Evolutionary conservation across 2,888 invertebrate genomes (phyloP).

Genomic region (Xestobium rufovillosum): DNA sequence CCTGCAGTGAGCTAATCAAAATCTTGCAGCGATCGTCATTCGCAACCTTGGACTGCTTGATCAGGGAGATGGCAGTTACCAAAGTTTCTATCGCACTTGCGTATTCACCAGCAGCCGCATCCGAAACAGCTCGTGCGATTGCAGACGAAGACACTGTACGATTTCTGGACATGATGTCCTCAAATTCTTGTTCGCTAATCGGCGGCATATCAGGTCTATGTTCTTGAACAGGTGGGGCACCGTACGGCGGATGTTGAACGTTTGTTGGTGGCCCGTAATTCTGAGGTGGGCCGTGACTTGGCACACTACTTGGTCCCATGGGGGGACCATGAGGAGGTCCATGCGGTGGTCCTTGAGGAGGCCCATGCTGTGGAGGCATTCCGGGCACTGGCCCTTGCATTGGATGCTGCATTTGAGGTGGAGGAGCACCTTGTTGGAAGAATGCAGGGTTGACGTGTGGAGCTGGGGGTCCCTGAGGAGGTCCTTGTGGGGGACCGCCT

Average conservation of each 20-base stretch:
- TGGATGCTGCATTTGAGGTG: constrained; percentile 52
- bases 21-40: constrained; percentile 98
- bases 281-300: constrained; percentile 47
- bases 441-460: constrained; percentile 97
- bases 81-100: constrained; percentile 98
- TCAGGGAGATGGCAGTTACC: constrained; percentile 96
- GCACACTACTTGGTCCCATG: constrained; percentile 49
- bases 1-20: constrained; percentile 82
- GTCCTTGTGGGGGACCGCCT: constrained; percentile 46
- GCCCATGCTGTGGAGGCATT: constrained; percentile 61
- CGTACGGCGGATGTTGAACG: constrained; percentile 49
- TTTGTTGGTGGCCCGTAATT: constrained; percentile 48
- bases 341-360: constrained; percentile 58
- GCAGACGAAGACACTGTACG: constrained; percentile 96
- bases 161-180: constrained; percentile 96
- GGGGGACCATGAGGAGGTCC: constrained; percentile 51
- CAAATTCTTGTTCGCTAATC: constrained; percentile 90
- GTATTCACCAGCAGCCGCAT: constrained; percentile 96
- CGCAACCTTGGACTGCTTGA: constrained; percentile 89
- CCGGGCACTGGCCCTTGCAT: constrained; percentile 42
- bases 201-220: constrained; percentile 51
- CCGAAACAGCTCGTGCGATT: constrained; percentile 93
- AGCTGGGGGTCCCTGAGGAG: constrained; percentile 63
- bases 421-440: constrained; percentile 71
- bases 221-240: constrained; percentile 53